A percentile compares a stretch with the other conserved stretches of the same genome.
Evolutionary conservation across 92 coral and sea anemone genomes (phyloP).

Genomic region (Parazoanthus darwini): DNA sequence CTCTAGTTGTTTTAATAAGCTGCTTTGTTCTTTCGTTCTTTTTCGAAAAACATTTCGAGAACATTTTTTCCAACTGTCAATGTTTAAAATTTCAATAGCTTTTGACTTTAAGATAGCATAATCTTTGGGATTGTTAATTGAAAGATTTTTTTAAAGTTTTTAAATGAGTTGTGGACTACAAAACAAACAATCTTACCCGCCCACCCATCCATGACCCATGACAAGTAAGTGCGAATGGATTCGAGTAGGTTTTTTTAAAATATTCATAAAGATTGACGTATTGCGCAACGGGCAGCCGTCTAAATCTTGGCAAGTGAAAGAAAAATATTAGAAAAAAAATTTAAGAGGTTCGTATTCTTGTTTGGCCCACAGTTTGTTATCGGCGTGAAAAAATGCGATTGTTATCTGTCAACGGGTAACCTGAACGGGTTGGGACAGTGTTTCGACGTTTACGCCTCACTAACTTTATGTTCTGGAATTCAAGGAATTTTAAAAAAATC

Average conservation of each 20-base stretch:
- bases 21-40: slow-evolving; percentile 4
- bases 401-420: slow-evolving; percentile 31
- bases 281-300: background rate
- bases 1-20: background rate
- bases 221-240: slow-evolving; percentile 14
- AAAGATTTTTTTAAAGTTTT: slow-evolving; percentile 27
- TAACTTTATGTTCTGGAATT: slow-evolving; percentile 69
- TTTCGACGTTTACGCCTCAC: slow-evolving; percentile 52
- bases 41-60: background rate
- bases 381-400: slow-evolving; percentile 9
- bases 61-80: background rate
- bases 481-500: slow-evolving; percentile 50
- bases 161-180: slow-evolving; percentile 21
- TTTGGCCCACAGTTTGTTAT: background rate
- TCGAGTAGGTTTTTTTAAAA: background rate
- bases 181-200: slow-evolving; percentile 35
- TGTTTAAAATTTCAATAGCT: background rate
- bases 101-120: background rate
- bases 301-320: background rate
- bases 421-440: slow-evolving; percentile 17
- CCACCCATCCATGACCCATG: slow-evolving; percentile 28
- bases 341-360: background rate
- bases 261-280: background rate
- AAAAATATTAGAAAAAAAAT: background rate
- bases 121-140: slow-evolving; percentile 6